These are phyloP conservation scores for Enteromius argenteus DNA, from an alignment of 2,797 vertebrate genomes.

Conservation along the genomic window DNA sequence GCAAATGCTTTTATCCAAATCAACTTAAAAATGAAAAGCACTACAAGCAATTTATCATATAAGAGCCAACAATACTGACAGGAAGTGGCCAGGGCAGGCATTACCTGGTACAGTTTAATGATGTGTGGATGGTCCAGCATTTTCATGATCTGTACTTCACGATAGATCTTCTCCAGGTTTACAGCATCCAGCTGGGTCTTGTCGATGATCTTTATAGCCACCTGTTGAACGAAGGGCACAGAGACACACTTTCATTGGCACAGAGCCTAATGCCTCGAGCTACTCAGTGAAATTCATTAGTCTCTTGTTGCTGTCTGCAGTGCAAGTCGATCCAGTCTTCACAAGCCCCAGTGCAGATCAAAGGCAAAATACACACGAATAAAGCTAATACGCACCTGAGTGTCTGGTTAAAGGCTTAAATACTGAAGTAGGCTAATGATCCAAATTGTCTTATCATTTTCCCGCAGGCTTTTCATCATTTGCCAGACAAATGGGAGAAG, in stretches of 20 bases:
- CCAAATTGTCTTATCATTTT: constrained; percentile 15
- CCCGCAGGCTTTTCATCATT: constrained; percentile 30
- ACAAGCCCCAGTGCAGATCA: constrained; percentile 21
- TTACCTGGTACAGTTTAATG: constrained; percentile 98
- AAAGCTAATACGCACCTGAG: constrained; percentile 30
- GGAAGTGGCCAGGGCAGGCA: constrained; percentile 20
- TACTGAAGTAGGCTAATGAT: constrained; percentile 25
- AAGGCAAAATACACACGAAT: constrained; percentile 31
- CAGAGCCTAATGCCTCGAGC: constrained; percentile 17
- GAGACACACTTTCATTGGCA: constrained; percentile 49
- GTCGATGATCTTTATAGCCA: constrained; percentile 99
- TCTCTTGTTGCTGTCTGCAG: not conserved
- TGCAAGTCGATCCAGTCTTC: constrained; percentile 34
- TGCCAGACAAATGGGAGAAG: constrained; percentile 11
- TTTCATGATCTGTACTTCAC: constrained; percentile 99
- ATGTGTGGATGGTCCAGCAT: constrained; percentile 97
- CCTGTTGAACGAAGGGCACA: constrained; percentile 77
- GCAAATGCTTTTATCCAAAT: constrained; percentile 5
- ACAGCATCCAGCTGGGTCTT: constrained; percentile 97
- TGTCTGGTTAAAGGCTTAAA: not conserved
- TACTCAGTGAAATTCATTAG: constrained; percentile 37
- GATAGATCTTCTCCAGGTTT: constrained; percentile 97
- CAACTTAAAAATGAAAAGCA: not conserved
- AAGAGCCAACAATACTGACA: not conserved
- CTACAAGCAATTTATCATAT: no score